phyloP scores from a whole-genome alignment of 2,888 invertebrate genomes.

The Pinctada fucata region DNA sequence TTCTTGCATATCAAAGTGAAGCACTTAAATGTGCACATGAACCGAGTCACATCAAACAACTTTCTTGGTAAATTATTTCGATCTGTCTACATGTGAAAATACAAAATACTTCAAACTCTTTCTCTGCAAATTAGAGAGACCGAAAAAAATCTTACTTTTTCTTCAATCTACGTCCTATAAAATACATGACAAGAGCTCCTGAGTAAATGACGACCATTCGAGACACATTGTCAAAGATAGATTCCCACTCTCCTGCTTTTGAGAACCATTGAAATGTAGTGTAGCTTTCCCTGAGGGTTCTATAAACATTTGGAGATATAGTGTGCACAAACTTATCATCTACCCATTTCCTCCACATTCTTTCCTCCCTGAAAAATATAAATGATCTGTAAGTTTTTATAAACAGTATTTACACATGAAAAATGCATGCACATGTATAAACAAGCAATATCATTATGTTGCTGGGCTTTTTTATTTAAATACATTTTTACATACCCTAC shows the following conservation, averaged over 20 bases:
- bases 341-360: constrained; percentile 97
- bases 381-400: constrained; percentile 1
- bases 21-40: too few relatives aligned
- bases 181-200: constrained; percentile 95
- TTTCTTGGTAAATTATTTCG: too few relatives aligned
- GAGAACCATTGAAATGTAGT: constrained; percentile 97
- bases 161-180: constrained; percentile 92
- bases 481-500: too few relatives aligned
- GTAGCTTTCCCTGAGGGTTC: constrained; percentile 88
- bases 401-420: not conserved
- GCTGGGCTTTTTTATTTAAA: too few relatives aligned
- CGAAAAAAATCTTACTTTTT: constrained; percentile 80
- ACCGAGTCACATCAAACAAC: too few relatives aligned
- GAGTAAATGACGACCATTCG: constrained; percentile 91
- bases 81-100: too few relatives aligned
- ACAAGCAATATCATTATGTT: not conserved
- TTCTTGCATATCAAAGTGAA: too few relatives aligned
- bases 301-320: constrained; percentile 97
- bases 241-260: constrained; percentile 93
- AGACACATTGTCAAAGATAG: constrained; percentile 92
- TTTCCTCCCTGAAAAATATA: constrained; percentile 84
- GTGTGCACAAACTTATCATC: constrained; percentile 93
- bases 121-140: too few relatives aligned
- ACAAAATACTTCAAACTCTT: too few relatives aligned
- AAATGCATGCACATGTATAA: not conserved